Evolutionary conservation across 2,888 invertebrate species (phyloP), one percentile per base, ranked within the genome.

Genomic region (Cryptophagus acutangulus): DNA sequence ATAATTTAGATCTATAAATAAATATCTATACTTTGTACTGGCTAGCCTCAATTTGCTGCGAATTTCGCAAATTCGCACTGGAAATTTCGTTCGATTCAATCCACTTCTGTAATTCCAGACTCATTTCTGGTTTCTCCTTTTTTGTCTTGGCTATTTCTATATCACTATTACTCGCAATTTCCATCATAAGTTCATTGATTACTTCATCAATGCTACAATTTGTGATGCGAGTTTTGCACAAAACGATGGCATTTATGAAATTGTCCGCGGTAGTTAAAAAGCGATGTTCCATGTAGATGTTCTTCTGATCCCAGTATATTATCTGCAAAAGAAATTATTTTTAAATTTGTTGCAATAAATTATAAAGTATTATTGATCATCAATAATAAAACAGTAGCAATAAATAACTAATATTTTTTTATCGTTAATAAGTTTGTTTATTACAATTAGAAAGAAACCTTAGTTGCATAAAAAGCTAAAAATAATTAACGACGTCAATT

Each of bases 261-360:
- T 78, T 76, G 58, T 91, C 89, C 18, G 66, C 62, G 2, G 82
- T 71, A 1, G 86, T 82, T 15, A 85, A 71, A 51, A 91, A 82
- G 48, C 84, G 78, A 64, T 92, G 91, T 64, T 90, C 88, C 74
- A 91, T 78, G 63, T 84, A 92, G 38, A 92, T 75, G 16, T 84
- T 81, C 52, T 81, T 79, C 2, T 83, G 80, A 63, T 92, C 90
- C 91, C 91, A 92, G 62, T 85, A 88, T 38, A 87, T 75, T 36
- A 91, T 78, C 86, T 87, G 69, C 25, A 66, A 63, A 15, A 28
- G 45, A n/a, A 14, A 12, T 20, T 9, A n/a, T n/a, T n/a, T n/a
- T n/a, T n/a, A n/a, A n/a, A n/a, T n/a, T n/a, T n/a, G n/a, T n/a
- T n/a, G n/a, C n/a, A n/a, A n/a, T n/a, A n/a, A n/a, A n/a, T n/a